phyloP scores from a whole-genome alignment of 1,140 invertebrate species.

The Drosophila carrolli region DNA sequence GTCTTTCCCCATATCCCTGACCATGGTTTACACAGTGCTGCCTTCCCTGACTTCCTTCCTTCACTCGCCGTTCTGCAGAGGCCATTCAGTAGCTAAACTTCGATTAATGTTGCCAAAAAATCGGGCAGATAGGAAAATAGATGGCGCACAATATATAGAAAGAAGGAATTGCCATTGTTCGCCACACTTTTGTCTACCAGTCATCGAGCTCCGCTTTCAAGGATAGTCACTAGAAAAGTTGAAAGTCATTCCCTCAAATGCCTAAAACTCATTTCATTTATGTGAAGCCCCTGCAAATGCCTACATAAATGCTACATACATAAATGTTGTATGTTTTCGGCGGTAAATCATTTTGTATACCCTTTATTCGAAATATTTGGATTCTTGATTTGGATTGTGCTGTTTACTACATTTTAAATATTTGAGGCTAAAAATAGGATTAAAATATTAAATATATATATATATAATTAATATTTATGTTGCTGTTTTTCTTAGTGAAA shows the following conservation, averaged over 20 bases:
- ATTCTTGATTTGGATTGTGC: too few relatives aligned
- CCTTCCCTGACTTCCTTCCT: conserved; percentile 54
- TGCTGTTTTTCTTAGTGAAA: too few relatives aligned
- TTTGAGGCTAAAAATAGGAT: too few relatives aligned
- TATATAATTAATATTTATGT: too few relatives aligned
- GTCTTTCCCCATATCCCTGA: conserved; percentile 6
- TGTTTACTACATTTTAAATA: too few relatives aligned
- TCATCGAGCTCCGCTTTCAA: conserved; percentile 35
- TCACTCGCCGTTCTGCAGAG: conserved; percentile 13
- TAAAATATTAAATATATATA: too few relatives aligned
- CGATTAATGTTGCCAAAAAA: conserved; percentile 71
- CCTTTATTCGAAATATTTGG: neutral
- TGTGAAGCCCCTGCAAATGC: neutral
- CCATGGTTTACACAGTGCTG: conserved; percentile 46
- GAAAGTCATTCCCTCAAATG: conserved; percentile 24
- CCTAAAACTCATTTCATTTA: neutral
- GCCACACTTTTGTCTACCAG: conserved; percentile 51
- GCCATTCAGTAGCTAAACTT: conserved; percentile 60
- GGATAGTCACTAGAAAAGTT: conserved; percentile 20
- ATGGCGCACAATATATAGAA: neutral
- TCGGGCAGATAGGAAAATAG: neutral
- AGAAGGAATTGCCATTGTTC: conserved; percentile 28
- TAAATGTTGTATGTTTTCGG: neutral
- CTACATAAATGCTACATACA: neutral
- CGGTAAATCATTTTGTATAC: too few relatives aligned